These are phyloP conservation scores for Sinella curviseta DNA, from an alignment of 1,140 invertebrate species.

Conservation along the genomic window DNA sequence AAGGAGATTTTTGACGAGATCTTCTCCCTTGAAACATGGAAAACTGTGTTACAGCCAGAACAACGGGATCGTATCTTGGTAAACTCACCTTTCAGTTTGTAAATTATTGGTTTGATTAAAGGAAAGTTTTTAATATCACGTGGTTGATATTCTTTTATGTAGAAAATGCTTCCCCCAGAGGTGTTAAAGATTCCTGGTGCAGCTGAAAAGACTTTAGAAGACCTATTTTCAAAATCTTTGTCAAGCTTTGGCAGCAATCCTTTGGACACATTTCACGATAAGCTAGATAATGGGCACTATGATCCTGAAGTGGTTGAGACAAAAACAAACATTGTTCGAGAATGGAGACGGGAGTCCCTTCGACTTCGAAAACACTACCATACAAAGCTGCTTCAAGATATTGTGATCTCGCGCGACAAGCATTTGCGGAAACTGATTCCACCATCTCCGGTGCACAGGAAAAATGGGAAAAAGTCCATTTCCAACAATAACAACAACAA, in stretches of 20 bases:
- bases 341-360: constrained; percentile 40
- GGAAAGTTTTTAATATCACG: no score
- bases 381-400: constrained; percentile 42
- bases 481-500: neutral
- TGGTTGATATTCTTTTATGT: neutral
- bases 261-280: constrained; percentile 41
- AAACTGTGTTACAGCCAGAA: constrained; percentile 39
- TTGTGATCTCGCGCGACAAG: constrained; percentile 33
- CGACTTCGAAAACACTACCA: constrained; percentile 45
- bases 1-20: constrained; percentile 45
- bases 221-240: constrained; percentile 36
- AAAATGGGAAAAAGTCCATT: constrained; percentile 4
- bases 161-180: constrained; percentile 43
- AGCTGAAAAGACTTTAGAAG: constrained; percentile 37
- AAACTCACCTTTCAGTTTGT: constrained; percentile 14
- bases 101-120: neutral
- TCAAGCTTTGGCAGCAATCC: constrained; percentile 40
- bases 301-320: constrained; percentile 43
- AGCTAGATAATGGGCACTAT: constrained; percentile 41
- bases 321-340: constrained; percentile 33
- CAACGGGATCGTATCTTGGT: constrained; percentile 43
- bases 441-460: neutral
- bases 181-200: constrained; percentile 29
- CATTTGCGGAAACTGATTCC: neutral
- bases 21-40: constrained; percentile 47